Evolutionary conservation across 2,113 vertebrate genomes (phyloP).

Genomic region (Chelonoidis abingdonii): DNA sequence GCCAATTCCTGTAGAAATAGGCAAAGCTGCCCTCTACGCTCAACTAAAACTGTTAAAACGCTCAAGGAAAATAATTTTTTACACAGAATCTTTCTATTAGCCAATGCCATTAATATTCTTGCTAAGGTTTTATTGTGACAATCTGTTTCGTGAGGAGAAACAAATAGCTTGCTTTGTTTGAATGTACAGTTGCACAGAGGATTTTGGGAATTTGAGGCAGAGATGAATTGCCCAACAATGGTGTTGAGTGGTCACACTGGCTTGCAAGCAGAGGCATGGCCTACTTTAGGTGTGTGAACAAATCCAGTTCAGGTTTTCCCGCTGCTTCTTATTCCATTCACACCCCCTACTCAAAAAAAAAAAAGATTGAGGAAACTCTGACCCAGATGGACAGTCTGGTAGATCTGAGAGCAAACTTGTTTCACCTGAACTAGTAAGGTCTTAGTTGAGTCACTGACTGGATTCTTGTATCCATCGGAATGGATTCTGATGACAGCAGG

Average conservation of each 20-base stretch:
- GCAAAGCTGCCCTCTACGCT: constrained; percentile 58
- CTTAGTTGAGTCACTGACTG: neutral
- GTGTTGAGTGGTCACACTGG: neutral
- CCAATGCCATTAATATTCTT: constrained; percentile 60
- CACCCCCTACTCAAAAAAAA: neutral
- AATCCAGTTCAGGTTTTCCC: neutral
- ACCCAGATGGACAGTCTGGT: neutral
- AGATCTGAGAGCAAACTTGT: constrained; percentile 14
- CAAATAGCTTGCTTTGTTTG: neutral
- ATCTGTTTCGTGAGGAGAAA: neutral
- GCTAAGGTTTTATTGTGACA: constrained; percentile 44
- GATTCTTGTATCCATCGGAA: constrained; percentile 50
- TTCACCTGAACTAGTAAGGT: neutral
- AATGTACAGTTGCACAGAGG: neutral
- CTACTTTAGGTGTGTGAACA: neutral
- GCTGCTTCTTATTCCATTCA: neutral
- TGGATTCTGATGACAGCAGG: constrained; percentile 1
- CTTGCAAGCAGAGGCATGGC: neutral
- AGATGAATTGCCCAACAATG: neutral
- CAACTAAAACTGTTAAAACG: constrained; percentile 73
- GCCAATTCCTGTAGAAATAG: constrained; percentile 84
- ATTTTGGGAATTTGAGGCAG: rapidly evolving
- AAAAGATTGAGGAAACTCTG: neutral
- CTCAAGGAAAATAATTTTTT: constrained; percentile 70
- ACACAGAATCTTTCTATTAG: constrained; percentile 61